Base-by-base conservation (phyloP, 2,888 invertebrate genomes). In the Crossocerus cetratus region DNA sequence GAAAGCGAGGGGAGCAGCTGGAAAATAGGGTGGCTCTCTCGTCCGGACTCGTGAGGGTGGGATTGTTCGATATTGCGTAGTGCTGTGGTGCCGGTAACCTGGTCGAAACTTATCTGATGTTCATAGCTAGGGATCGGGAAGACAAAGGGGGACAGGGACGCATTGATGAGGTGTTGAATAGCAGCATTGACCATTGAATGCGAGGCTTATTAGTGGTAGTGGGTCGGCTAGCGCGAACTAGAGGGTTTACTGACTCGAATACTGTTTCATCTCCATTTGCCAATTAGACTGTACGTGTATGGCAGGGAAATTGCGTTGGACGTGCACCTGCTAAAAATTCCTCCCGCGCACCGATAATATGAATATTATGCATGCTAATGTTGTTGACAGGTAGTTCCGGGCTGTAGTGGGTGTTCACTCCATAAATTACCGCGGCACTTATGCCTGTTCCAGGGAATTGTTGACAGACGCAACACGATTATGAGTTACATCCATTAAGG, bases 11-110 rank as follows among this genome's bases (percentile, higher is more conserved):
- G 66, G 22, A n/a, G 49, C n/a, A 23, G 18, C 1, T 2, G 13
- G 8, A 59, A 63, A 45, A 18, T 45, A 63, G 32, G 13, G 45
- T 59, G 49, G 44, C 49, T 18, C 32, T 32, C n/a, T 55, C 43
- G 43, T 43, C 42, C 18, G 59, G 44, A 32, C 18, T 59, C 44
- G 20, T 11, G 14, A 42, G 44, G 59, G 43, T 59, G 32, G 59
- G 67, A 22, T 55, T 72, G 55, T 42, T 65, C 13, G 18, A 55
- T 59, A n/a, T 21, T 67, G 32, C 54, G 67, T n/a, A 14, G 54
- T 59, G 20, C 21, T 67, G 32, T 58, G 67, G 62, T 71, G 58
- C 68, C 32, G 45, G 49, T 14, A 13, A 13, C 32, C 14, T n/a
- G 43, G 16, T 16, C 59, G 18, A 42, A 18, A 5, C 42, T 59